A percentile compares a stretch with the other conserved stretches of the same genome.
Evolutionary conservation across 2,888 invertebrate genomes (phyloP).

Genomic region (Euphydryas editha): DNA sequence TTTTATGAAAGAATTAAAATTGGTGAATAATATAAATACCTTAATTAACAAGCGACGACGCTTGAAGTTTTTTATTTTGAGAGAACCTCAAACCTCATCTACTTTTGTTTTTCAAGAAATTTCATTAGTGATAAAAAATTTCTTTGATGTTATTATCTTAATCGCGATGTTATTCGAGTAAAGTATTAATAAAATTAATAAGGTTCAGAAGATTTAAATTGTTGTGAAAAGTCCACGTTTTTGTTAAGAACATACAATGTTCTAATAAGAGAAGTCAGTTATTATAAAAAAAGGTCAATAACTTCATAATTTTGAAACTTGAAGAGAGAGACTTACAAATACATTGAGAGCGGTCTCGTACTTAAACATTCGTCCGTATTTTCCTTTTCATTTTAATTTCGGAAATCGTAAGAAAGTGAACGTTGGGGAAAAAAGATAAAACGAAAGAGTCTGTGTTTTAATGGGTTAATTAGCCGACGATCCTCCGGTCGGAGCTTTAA

Average conservation of each 20-base stretch:
- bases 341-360: constrained; percentile 36
- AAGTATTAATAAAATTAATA: constrained; percentile 28
- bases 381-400: constrained; percentile 63
- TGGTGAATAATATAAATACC: constrained; percentile 66
- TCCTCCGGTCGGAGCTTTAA: constrained; percentile 78
- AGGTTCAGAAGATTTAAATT: constrained; percentile 1
- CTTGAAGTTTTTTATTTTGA: constrained; percentile 65
- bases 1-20: constrained; percentile 57
- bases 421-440: constrained; percentile 71
- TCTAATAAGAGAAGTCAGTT: not conserved
- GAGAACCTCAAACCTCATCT: constrained; percentile 52
- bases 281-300: constrained; percentile 3
- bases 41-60: constrained; percentile 67
- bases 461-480: constrained; percentile 83
- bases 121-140: constrained; percentile 48
- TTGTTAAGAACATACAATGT: not conserved
- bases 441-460: constrained; percentile 80
- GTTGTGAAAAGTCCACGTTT: constrained; percentile 6
- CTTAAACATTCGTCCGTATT: constrained; percentile 44
- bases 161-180: constrained; percentile 30
- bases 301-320: constrained; percentile 25
- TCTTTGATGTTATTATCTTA: constrained; percentile 40
- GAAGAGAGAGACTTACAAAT: constrained; percentile 42
- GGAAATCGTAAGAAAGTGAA: constrained; percentile 77
- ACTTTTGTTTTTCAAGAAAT: constrained; percentile 57